These are phyloP conservation scores for Macropus fuliginosus DNA, from an alignment of 2,797 vertebrate genomes.

Conservation along the genomic window DNA sequence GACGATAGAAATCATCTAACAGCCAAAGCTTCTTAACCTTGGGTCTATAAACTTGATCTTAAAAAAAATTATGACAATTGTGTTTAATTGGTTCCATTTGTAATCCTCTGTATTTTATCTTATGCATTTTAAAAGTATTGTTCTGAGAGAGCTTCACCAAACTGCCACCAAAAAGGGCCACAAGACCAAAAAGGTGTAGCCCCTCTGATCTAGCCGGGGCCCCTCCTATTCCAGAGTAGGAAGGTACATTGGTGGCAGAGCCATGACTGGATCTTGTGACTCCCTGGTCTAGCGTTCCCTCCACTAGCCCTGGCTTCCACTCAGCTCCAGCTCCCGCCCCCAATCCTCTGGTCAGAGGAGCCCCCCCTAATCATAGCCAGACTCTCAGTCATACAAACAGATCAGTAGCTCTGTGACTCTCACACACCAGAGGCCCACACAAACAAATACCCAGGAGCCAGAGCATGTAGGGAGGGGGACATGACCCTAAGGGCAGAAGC, in stretches of 20 bases:
- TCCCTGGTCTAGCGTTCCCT: not conserved
- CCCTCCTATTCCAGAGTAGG: not conserved
- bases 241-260: not conserved
- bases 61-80: not conserved
- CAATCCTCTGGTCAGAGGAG: not conserved
- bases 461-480: not conserved
- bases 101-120: not conserved
- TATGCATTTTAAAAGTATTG: not conserved
- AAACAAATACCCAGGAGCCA: not conserved
- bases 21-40: not conserved
- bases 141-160: not conserved
- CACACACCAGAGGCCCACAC: not conserved
- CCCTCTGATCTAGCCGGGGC: not conserved
- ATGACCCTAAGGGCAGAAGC: not conserved
- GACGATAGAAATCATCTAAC: not conserved
- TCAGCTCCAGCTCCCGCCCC: not conserved
- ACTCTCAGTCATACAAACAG: not conserved
- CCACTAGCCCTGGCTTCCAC: not conserved
- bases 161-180: not conserved
- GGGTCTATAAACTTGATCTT: not conserved
- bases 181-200: not conserved
- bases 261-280: not conserved
- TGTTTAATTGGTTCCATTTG: not conserved
- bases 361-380: not conserved
- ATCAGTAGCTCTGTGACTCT: not conserved